phyloP scores from a whole-genome alignment of 2,113 vertebrate genomes.

The Macaca nemestrina region DNA sequence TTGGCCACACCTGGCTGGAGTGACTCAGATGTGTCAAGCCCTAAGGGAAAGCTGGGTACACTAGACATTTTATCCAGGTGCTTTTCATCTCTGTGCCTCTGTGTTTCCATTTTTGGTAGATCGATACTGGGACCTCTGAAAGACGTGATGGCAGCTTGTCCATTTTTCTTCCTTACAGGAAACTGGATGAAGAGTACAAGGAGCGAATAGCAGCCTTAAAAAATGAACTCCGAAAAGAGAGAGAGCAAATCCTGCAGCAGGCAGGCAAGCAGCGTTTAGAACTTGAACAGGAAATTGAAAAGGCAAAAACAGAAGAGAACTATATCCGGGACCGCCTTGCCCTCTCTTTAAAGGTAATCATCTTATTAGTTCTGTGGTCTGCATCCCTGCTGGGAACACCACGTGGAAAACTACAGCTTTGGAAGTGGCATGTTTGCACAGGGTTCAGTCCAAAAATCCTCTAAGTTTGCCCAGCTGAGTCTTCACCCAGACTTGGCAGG shows the following conservation, averaged over 20 bases:
- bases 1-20: background rate
- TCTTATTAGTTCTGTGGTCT: background rate
- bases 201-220: conserved; percentile 87
- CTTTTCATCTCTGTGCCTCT: background rate
- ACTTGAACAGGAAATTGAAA: conserved; percentile 91
- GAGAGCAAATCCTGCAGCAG: conserved; percentile 93
- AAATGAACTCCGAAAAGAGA: conserved; percentile 88
- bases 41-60: background rate
- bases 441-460: background rate
- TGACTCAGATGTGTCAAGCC: background rate
- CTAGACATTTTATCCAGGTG: background rate
- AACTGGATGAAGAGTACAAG: conserved; percentile 94
- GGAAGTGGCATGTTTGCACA: background rate
- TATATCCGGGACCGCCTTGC: conserved; percentile 91
- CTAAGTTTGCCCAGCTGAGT: background rate
- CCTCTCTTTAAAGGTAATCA: conserved; percentile 90
- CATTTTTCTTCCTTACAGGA: conserved; percentile 82
- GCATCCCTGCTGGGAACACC: background rate
- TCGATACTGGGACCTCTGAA: background rate
- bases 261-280: conserved; percentile 88
- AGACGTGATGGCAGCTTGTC: background rate
- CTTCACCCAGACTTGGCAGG: background rate
- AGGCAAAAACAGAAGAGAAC: conserved; percentile 90
- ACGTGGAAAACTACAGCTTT: background rate
- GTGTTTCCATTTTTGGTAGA: background rate